These are phyloP conservation scores for Oscheius onirici DNA, from an alignment of 2,888 invertebrate genomes.

Conservation along the genomic window DNA sequence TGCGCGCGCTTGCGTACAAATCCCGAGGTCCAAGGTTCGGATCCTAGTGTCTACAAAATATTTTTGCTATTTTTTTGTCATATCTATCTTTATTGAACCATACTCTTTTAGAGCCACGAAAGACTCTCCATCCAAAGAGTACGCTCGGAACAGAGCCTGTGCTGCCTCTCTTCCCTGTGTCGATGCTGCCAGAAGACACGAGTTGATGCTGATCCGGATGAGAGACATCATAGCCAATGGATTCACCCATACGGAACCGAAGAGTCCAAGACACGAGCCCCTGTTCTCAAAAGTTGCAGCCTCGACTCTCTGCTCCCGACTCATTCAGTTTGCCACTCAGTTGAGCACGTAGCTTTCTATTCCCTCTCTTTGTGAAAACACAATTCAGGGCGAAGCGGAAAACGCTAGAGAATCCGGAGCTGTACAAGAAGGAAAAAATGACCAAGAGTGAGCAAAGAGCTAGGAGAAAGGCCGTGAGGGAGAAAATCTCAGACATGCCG, in stretches of 20 bases:
- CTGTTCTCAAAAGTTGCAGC: slow-evolving; percentile 73
- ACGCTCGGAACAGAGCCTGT: slow-evolving; percentile 54
- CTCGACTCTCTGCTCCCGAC: slow-evolving; percentile 78
- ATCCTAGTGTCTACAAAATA: too few species aligned
- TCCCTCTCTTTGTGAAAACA: too few species aligned
- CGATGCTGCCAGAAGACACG: slow-evolving; percentile 81
- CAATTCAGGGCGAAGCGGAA: slow-evolving; percentile 80
- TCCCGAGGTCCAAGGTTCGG: too few species aligned
- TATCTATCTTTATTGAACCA: not conserved
- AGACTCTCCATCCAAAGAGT: slow-evolving; percentile 44
- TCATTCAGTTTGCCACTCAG: slow-evolving; percentile 82
- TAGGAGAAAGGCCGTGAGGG: slow-evolving; percentile 79
- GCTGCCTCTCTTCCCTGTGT: slow-evolving; percentile 77
- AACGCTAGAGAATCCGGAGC: slow-evolving; percentile 83
- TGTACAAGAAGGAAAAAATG: slow-evolving; percentile 75
- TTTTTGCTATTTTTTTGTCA: too few species aligned
- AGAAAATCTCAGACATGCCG: slow-evolving; percentile 82
- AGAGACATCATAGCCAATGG: slow-evolving; percentile 82
- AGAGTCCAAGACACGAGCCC: slow-evolving; percentile 31
- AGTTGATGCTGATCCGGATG: slow-evolving; percentile 74
- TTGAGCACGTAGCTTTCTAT: slow-evolving; percentile 72
- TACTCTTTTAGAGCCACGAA: slow-evolving; percentile 40
- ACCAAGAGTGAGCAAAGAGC: slow-evolving; percentile 51
- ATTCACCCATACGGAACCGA: slow-evolving; percentile 69
- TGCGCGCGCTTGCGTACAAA: too few species aligned